Percentiles rank a stretch among this genome's conserved stretches.
phyloP scores from a whole-genome alignment of 2,113 vertebrate genomes.

The Porphyrio hochstetteri region DNA sequence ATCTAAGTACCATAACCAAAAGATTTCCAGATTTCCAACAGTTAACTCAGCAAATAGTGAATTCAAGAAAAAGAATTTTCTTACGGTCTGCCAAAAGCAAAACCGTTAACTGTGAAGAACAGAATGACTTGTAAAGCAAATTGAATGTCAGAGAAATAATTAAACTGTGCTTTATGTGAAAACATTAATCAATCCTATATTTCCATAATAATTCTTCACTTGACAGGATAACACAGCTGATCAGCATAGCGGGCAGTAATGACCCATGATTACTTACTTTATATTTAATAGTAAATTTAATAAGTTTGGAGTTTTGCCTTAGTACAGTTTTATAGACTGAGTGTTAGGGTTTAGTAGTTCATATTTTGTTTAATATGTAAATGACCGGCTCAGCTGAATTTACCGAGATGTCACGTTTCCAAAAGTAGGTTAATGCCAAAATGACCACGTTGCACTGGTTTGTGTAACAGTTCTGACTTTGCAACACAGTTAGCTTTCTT shows the following conservation, averaged over 20 bases:
- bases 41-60: conserved; percentile 64
- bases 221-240: conserved; percentile 80
- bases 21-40: conserved; percentile 17
- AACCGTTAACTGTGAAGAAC: conserved; percentile 75
- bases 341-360: conserved; percentile 29
- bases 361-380: conserved; percentile 13
- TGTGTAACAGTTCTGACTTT: not conserved
- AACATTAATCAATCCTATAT: conserved; percentile 78
- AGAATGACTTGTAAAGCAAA: conserved; percentile 78
- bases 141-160: conserved; percentile 76
- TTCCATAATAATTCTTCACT: conserved; percentile 75
- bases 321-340: conserved; percentile 63
- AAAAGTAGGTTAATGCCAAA: not conserved
- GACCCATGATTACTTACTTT: conserved; percentile 84
- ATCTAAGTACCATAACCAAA: not conserved
- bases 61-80: conserved; percentile 57
- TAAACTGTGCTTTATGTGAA: conserved; percentile 75
- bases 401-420: not conserved
- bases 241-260: conserved; percentile 83
- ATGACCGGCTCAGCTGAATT: not conserved
- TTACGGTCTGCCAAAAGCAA: conserved; percentile 50
- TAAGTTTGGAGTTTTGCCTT: conserved; percentile 75
- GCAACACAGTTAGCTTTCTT: not conserved
- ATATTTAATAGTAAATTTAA: conserved; percentile 82
- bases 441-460: not conserved